Base-by-base conservation (phyloP, 2,888 invertebrate genomes). In the Lumbricus terrestris region DNA sequence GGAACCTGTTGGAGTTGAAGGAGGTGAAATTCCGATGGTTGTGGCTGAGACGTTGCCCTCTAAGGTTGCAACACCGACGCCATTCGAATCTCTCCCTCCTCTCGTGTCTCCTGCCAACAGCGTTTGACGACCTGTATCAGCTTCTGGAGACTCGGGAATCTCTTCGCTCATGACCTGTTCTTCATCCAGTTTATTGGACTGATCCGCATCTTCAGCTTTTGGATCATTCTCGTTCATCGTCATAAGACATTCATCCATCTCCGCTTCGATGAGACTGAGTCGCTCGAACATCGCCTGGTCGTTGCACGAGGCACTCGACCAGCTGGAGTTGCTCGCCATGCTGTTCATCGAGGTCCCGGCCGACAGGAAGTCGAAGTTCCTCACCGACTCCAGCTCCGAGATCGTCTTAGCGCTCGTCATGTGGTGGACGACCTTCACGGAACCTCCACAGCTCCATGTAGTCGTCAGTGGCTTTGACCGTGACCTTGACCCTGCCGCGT, bases 191-290 rank as follows among this genome's bases (percentile, higher is more conserved):
- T 69, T 69, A 69, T 69, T 35, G 35, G 34, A 34, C 37, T 2
- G 85, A 85, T 18, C 85, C 13, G 89, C 35, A 34, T 34, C 34
- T 5, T n/a, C n/a, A n/a, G 89, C 34, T 40, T 2, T 37, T 42
- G 29, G 13, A 0, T 88, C 1, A n/a, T 20, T 16, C 20, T 88
- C 38, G 5, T 89, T 33, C 34, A n/a, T 42, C 42, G 33, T 37
- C 88, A 88, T 54, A 16, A 91, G 90, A 82, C 91, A 91, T 35
- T 91, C 88, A 69, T 91, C 91, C 91, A 91, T 91, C 47, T 91
- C 91, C n/a, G 90, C 89, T 47, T 91, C 91, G 40, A 91, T 91
- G 16, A 89, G 90, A 38, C 89, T 90, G 15, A 91, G 88, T 40
- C 89, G 90, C 35, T 91, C 90, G 37, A 90, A 88, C 91, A 90